These are phyloP conservation scores for Falco punctatus DNA, from an alignment of 2,113 vertebrate genomes.

Conservation along the genomic window DNA sequence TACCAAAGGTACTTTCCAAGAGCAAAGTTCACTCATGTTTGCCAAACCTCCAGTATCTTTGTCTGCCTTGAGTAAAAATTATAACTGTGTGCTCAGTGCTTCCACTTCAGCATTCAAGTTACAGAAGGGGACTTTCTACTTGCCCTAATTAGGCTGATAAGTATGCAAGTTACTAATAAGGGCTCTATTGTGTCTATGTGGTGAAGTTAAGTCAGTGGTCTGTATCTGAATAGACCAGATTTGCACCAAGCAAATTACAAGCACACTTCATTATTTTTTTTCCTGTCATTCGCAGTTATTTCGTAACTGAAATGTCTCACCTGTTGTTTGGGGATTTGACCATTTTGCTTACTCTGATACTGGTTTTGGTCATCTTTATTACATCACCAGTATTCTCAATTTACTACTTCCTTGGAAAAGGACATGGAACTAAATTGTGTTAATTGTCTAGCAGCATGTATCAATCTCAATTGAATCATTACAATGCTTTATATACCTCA, in stretches of 20 bases:
- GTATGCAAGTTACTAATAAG: neutral
- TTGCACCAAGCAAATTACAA: neutral
- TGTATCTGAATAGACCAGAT: neutral
- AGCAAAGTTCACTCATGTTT: neutral
- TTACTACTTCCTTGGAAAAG: neutral
- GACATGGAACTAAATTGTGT: neutral
- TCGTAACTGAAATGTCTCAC: neutral
- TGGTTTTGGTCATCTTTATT: neutral
- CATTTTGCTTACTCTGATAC: neutral
- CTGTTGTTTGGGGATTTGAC: neutral
- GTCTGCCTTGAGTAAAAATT: neutral
- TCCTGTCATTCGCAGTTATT: neutral
- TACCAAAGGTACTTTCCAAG: constrained; percentile 18
- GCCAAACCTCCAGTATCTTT: neutral
- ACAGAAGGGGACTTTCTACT: neutral
- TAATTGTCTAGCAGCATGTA: neutral
- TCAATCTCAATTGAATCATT: neutral
- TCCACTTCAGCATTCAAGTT: neutral
- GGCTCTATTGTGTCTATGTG: neutral
- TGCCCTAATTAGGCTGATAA: neutral
- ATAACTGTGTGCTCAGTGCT: neutral
- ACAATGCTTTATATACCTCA: neutral
- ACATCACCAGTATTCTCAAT: neutral
- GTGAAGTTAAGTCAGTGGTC: neutral
- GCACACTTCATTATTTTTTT: neutral